A percentile compares a stretch with the other conserved stretches of the same genome.
Conservation (phyloP, 2,113 vertebrate genomes). For the Crocuta crocuta region DNA sequence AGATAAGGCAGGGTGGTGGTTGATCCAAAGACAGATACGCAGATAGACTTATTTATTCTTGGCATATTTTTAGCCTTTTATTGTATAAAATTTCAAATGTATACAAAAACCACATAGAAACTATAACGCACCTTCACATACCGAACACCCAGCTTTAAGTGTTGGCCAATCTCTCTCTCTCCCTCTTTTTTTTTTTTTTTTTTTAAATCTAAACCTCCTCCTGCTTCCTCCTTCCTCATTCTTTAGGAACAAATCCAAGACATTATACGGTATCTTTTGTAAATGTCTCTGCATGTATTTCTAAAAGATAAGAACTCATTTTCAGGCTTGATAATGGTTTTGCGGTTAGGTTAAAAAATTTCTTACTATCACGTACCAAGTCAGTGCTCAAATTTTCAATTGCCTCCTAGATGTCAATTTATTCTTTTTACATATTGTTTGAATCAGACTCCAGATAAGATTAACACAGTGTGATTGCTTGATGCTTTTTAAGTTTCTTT, state of each 20-base stretch:
- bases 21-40: not conserved
- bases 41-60: not conserved
- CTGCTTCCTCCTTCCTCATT: not conserved
- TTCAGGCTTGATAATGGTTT: not conserved
- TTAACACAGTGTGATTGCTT: fast-evolving
- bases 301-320: not conserved
- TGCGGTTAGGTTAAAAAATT: not conserved
- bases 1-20: not conserved
- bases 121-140: fast-evolving
- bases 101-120: not conserved
- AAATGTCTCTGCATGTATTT: not conserved
- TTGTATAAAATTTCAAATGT: not conserved
- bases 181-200: not conserved
- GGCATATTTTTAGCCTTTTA: not conserved
- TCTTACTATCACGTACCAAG: not conserved
- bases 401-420: not conserved
- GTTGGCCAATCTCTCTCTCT: not conserved
- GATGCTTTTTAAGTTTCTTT: not conserved
- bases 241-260: not conserved
- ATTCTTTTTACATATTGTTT: not conserved
- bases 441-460: not conserved
- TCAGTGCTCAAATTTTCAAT: not conserved
- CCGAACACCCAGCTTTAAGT: fast-evolving
- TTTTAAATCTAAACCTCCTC: too few species aligned
- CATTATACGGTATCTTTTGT: not conserved